Conservation (phyloP, 2,888 invertebrate species). For the Phengaris arion region DNA sequence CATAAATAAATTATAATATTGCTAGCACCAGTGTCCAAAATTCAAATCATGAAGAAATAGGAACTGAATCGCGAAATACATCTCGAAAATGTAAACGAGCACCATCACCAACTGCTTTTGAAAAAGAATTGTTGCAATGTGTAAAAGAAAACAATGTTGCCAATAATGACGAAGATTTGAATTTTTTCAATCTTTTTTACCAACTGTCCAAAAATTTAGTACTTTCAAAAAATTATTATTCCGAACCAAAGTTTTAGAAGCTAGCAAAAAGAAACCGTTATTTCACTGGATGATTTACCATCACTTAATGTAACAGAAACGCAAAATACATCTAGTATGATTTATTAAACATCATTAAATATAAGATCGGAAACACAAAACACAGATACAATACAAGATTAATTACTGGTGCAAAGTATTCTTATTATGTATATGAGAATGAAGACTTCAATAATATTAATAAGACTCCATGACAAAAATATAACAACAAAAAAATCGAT, state of each 20-base stretch:
- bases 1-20: neutral
- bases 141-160: constrained; percentile 38
- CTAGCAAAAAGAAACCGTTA: constrained; percentile 38
- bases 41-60: neutral
- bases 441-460: neutral
- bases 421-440: neutral
- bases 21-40: constrained; percentile 28
- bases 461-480: too few relatives aligned
- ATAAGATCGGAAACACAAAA: too few relatives aligned
- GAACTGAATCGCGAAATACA: neutral
- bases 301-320: too few relatives aligned
- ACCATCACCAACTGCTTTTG: constrained; percentile 39
- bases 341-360: too few relatives aligned
- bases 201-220: constrained; percentile 38
- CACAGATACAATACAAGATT: too few relatives aligned
- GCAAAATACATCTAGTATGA: too few relatives aligned
- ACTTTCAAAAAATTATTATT: constrained; percentile 37
- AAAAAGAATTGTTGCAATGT: constrained; percentile 39
- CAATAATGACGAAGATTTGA: constrained; percentile 34
- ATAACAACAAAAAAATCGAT: too few relatives aligned
- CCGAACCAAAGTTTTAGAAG: too few relatives aligned
- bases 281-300: constrained; percentile 36
- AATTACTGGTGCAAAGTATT: too few relatives aligned
- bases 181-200: constrained; percentile 37
- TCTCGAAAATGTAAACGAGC: constrained; percentile 39